Percentiles rank a stretch among this genome's conserved stretches.
phyloP scores from a whole-genome alignment of 2,888 invertebrate genomes.

The Leptinotarsa juncta region DNA sequence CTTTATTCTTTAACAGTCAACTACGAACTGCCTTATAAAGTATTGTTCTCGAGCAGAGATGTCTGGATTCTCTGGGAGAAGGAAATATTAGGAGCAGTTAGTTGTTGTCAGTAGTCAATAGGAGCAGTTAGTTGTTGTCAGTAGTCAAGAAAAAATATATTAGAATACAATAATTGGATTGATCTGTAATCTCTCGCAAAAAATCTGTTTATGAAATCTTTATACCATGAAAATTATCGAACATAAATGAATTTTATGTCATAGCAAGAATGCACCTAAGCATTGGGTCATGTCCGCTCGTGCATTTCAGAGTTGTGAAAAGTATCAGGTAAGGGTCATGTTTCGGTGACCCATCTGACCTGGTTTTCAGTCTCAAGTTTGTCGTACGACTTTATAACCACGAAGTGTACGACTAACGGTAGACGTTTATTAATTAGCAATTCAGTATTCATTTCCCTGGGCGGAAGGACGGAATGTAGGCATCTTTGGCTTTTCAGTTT shows the following conservation, averaged over 20 bases:
- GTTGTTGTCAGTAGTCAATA: too few relatives aligned
- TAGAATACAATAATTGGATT: too few relatives aligned
- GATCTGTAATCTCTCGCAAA: too few relatives aligned
- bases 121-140: too few relatives aligned
- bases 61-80: too few relatives aligned
- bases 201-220: too few relatives aligned
- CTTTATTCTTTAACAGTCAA: too few relatives aligned
- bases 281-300: conserved; percentile 20
- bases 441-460: conserved; percentile 27
- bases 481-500: conserved; percentile 22
- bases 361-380: conserved; percentile 20
- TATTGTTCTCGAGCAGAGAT: too few relatives aligned
- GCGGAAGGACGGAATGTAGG: conserved; percentile 26
- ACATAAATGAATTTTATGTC: not conserved
- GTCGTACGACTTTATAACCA: conserved; percentile 24
- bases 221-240: too few relatives aligned
- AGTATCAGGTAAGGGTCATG: conserved; percentile 21
- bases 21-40: too few relatives aligned
- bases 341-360: conserved; percentile 24
- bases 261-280: not conserved
- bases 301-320: conserved; percentile 25
- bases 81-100: too few relatives aligned
- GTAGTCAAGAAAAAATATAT: too few relatives aligned
- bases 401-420: conserved; percentile 25
- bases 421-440: conserved; percentile 26